Conservation (phyloP, 1,140 invertebrate genomes). For the Tetragnatha versicolor region DNA sequence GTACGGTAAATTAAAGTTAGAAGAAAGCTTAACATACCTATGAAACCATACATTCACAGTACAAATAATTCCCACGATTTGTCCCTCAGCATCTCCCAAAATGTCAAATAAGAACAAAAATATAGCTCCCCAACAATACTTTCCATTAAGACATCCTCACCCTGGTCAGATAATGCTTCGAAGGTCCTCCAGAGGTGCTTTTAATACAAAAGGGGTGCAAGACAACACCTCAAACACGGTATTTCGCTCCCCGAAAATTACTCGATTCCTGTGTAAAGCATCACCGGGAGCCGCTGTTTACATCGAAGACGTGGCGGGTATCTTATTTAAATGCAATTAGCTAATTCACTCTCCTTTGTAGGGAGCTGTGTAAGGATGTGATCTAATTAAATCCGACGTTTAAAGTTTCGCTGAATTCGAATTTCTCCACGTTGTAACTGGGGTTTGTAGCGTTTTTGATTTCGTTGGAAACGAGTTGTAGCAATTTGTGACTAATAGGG, state of each 20-base stretch:
- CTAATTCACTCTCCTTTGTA: constrained; percentile 20
- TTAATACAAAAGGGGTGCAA: background rate
- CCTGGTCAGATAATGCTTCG: background rate
- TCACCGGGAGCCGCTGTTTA: background rate
- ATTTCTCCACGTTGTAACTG: too few species aligned
- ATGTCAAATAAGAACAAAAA: background rate
- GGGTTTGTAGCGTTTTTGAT: too few species aligned
- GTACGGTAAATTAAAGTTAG: too few species aligned
- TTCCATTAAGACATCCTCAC: background rate
- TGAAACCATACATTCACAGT: too few species aligned
- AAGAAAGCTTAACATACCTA: too few species aligned
- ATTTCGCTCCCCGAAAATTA: background rate
- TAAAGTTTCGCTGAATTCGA: background rate
- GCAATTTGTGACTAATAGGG: too few species aligned
- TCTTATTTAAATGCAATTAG: constrained; percentile 42
- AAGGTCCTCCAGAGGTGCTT: background rate
- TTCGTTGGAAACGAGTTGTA: too few species aligned
- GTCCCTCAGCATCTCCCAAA: too few species aligned
- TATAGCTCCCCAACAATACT: background rate
- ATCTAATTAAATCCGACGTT: constrained; percentile 12
- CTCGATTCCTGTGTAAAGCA: background rate
- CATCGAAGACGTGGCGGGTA: background rate
- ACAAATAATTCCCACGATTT: too few species aligned
- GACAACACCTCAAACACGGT: constrained; percentile 1
- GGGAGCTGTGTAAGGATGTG: too few species aligned